Base-by-base conservation (phyloP, 1,140 invertebrate species). In the Drosophila kikkawai region DNA sequence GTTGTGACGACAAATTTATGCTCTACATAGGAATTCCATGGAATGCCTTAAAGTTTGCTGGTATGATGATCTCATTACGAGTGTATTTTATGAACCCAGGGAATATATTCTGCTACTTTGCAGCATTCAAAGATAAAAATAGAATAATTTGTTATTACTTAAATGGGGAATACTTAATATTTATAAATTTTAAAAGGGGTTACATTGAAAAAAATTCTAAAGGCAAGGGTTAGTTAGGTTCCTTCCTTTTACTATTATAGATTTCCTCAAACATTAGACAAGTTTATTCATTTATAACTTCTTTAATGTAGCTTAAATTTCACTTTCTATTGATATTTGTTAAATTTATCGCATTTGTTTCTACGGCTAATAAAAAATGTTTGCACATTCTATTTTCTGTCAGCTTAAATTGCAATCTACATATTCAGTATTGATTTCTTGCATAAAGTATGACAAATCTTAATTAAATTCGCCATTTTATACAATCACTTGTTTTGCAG, bases 1-100 rank as follows among this genome's bases (percentile, higher is more conserved):
- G 82, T 75, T 76, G 78, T 39, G 77, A 51, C 71, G 56, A 66
- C 67, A 73, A 78, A 67, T 78, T 78, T 64, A 60, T 80, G 55
- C 68, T 34, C 60, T 57, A 44, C 56, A 66, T 56, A 36, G 68
- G 65, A 69, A 63, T 78, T 68, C 45, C 22, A 39, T 26, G 39
- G 57, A 41, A 48, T 70, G 50, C 19, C 37, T 57, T 44, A 39
- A 45, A 75, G 36, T n/a, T 39, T 9, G 19, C n/a, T 70, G 15
- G 3, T 55, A 42, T 53, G 63, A 66, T 65, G 47, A 65, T 51
- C 32, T 69, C 60, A 65, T 51, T 51, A 39, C 19, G 19, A 26
- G 15, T 17, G n/a, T 34, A 12, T 51, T 51, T 51, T 19, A 13
- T 0, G 1, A 4, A 19, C n/a, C 7, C 2, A 51, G n/a, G 32